These are phyloP conservation scores for Dolichopus griseipennis DNA, from an alignment of 2,888 invertebrate species.

Conservation along the genomic window DNA sequence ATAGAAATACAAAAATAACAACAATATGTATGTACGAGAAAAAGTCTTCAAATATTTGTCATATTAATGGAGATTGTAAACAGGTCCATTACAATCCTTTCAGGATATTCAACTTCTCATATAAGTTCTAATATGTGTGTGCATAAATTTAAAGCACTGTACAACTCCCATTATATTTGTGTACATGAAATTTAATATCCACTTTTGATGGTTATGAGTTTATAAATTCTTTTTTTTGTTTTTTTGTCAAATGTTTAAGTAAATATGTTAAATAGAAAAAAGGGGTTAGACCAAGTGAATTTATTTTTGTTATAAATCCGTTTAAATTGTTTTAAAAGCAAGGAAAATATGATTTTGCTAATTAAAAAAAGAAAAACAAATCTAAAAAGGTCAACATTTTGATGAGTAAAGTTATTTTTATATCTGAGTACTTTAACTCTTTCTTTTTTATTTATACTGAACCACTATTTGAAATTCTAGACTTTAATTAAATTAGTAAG, in stretches of 20 bases:
- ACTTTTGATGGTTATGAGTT: constrained; percentile 1
- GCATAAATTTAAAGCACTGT: not conserved
- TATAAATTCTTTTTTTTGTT: not conserved
- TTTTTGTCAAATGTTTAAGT: not conserved
- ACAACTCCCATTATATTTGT: too few relatives aligned
- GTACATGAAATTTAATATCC: not conserved
- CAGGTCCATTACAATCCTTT: not conserved
- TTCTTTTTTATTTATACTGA: not conserved
- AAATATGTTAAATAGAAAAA: not conserved
- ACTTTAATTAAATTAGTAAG: not conserved
- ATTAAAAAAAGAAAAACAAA: not conserved
- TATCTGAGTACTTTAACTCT: not conserved
- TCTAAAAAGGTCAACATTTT: constrained; percentile 1
- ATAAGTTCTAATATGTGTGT: not conserved
- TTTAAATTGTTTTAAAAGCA: too few relatives aligned
- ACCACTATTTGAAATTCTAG: not conserved
- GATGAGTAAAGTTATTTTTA: not conserved
- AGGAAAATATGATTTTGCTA: not conserved
- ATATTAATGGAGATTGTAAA: constrained; percentile 4
- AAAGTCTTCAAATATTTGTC: not conserved
- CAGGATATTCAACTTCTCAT: not conserved
- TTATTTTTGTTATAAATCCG: too few relatives aligned
- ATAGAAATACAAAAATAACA: not conserved
- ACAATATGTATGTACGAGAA: not conserved
- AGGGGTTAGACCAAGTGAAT: not conserved